phyloP scores from a whole-genome alignment of 2,113 vertebrate genomes.

The Hippocampus barbouri region DNA sequence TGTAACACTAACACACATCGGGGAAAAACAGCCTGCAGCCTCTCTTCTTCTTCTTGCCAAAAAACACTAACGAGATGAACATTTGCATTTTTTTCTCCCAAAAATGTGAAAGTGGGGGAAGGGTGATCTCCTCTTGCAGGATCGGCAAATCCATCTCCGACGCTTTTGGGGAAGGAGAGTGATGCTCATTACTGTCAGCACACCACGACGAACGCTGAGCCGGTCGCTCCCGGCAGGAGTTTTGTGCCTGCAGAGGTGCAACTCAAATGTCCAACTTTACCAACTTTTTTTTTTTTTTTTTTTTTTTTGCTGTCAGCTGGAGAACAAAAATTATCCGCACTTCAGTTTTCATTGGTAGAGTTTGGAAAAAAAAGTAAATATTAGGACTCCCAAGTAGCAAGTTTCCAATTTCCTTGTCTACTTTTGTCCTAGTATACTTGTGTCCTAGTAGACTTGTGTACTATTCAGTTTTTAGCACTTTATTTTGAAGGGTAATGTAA shows the following conservation, averaged over 20 bases:
- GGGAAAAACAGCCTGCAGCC: constrained; percentile 25
- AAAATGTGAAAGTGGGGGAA: not conserved
- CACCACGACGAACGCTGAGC: constrained; percentile 26
- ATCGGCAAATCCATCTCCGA: not conserved
- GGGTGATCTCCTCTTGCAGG: not conserved
- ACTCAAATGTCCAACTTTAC: constrained; percentile 15
- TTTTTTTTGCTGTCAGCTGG: not conserved
- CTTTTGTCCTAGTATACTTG: no score
- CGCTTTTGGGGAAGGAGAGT: not conserved
- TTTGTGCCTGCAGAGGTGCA: constrained; percentile 12
- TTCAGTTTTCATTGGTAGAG: not conserved
- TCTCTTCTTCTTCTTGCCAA: not conserved
- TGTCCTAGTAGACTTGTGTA: no score
- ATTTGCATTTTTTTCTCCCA: constrained; percentile 20
- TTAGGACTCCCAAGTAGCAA: not conserved
- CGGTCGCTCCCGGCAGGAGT: constrained; percentile 25
- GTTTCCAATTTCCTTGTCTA: not conserved
- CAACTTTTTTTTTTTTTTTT: constrained; percentile 12
- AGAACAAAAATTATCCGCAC: constrained; percentile 14
- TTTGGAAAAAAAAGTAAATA: not conserved
- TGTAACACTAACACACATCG: constrained; percentile 18
- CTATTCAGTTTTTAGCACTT: no score
- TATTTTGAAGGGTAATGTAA: no score
- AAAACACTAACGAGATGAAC: constrained; percentile 40
- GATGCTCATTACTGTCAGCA: constrained; percentile 29